Evolutionary conservation across 1,140 invertebrate species (phyloP), one percentile per base, ranked within the genome.

Genomic region (Achroia grisella): DNA sequence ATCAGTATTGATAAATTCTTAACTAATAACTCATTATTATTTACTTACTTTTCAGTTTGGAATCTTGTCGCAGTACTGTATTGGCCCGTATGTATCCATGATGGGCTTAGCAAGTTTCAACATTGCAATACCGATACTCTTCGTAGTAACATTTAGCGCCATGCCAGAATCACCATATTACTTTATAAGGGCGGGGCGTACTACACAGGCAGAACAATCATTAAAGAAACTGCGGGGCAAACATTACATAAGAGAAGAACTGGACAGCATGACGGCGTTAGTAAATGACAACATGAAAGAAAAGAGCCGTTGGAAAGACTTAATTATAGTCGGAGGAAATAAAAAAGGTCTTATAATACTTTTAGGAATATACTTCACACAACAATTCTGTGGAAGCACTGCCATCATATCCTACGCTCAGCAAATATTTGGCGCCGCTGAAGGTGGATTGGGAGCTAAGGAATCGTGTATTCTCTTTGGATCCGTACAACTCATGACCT

Each of bases 121-220:
- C 52, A 82, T 90, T 14, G 61, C 86, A 0, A 70, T 91, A 13
- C 87, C 91, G 0, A 69, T 90, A 0, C 51, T 91, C 1, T 90
- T 92, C 49, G 85, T 92, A 8, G 48, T 91, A 0, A 88, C 88
- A 1, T 92, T 93, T 67, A 83, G 84, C 30, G 90, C 89, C 57
- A 90, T 94, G 86, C 93, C 94, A 0, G 94, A 96, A 77, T 93
- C 93, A 8, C 93, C 94, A 0, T 90, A 94, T 52, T 95, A 90
- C 56, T 85, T 90, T 17, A 80, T 89, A 0, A 88, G 87, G 39
- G 89, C 88, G 11, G 88, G 89, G 1, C 69, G 86, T 14, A 79
- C 85, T 9, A 77, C 88, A 5, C 88, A 91, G 49, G 93, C 94
- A 0, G 84, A 86, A 23, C 77, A 76, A 37, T 88, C 90, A 0